Conservation (phyloP, 37 sponge, comb jelly and placozoan genomes). For the Diacarnus erythraeanus region DNA sequence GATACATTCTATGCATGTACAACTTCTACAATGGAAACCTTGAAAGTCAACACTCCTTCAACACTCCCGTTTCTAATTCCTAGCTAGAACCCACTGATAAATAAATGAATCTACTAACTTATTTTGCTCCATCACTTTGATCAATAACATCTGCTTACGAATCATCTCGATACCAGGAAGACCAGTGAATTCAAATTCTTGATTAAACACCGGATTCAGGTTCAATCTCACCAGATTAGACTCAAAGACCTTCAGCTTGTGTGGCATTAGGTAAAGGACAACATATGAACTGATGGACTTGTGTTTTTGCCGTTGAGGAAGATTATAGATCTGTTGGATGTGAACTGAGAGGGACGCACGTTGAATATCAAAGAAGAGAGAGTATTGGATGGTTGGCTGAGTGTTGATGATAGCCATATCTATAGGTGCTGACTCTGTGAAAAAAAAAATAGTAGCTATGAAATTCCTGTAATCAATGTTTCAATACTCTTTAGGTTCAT, state of each 20-base stretch:
- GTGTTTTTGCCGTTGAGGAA: background rate
- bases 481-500: too few species aligned
- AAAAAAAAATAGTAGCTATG: slow-evolving; percentile 6
- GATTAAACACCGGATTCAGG: slow-evolving; percentile 43
- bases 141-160: slow-evolving; percentile 26
- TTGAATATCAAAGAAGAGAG: slow-evolving; percentile 68
- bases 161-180: slow-evolving; percentile 15
- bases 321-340: slow-evolving; percentile 30
- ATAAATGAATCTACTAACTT: slow-evolving; percentile 1
- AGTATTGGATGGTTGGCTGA: slow-evolving; percentile 51
- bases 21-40: too few species aligned
- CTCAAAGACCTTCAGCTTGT: slow-evolving; percentile 49
- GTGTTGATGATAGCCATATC: background rate
- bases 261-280: slow-evolving; percentile 49
- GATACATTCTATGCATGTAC: too few species aligned
- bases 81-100: background rate
- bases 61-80: too few species aligned
- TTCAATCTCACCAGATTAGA: slow-evolving; percentile 27
- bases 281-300: slow-evolving; percentile 25
- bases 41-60: too few species aligned
- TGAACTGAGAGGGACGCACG: slow-evolving; percentile 41
- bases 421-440: slow-evolving; percentile 2
- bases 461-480: too few species aligned
- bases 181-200: slow-evolving; percentile 65
- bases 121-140: slow-evolving; percentile 19